A percentile compares a stretch with the other conserved stretches of the same genome.
These are phyloP conservation scores for Papilio demoleus DNA, from an alignment of 2,888 invertebrate genomes.

Conservation along the genomic window DNA sequence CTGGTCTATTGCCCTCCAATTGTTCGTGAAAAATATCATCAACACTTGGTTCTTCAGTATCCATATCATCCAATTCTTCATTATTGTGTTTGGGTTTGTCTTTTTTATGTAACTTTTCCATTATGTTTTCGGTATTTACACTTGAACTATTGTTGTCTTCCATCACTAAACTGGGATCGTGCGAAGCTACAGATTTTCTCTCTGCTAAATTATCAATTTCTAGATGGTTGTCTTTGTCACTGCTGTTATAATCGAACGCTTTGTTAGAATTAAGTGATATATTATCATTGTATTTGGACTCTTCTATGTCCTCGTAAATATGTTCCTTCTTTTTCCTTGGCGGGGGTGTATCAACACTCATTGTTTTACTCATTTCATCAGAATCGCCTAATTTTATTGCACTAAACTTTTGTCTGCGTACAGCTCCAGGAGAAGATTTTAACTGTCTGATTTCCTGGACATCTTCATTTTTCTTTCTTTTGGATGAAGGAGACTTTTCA, in stretches of 20 bases:
- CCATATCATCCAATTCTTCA: conserved; percentile 68
- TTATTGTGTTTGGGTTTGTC: conserved; percentile 67
- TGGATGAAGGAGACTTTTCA: conserved; percentile 71
- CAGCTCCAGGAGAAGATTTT: conserved; percentile 85
- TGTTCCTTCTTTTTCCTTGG: conserved; percentile 83
- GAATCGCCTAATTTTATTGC: conserved; percentile 79
- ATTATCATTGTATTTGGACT: conserved; percentile 65
- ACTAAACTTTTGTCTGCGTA: conserved; percentile 79
- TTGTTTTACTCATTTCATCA: conserved; percentile 79
- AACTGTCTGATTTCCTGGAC: conserved; percentile 84
- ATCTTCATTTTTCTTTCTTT: conserved; percentile 80
- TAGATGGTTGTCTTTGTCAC: conserved; percentile 67
- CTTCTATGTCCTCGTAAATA: conserved; percentile 85
- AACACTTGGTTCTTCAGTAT: conserved; percentile 72
- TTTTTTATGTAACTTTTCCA: conserved; percentile 75
- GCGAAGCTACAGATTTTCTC: conserved; percentile 74
- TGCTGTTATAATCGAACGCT: conserved; percentile 62
- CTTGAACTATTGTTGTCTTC: conserved; percentile 67
- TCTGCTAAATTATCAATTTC: conserved; percentile 77
- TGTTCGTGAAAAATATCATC: conserved; percentile 77
- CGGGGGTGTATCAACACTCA: conserved; percentile 71
- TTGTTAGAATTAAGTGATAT: conserved; percentile 77
- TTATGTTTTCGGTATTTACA: conserved; percentile 66
- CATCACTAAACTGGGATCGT: conserved; percentile 75
- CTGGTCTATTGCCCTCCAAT: conserved; percentile 64